Percentiles rank a stretch among this genome's conserved stretches.
Conservation (phyloP, 2,113 vertebrate genomes). For the Prochilodus magdalenae region DNA sequence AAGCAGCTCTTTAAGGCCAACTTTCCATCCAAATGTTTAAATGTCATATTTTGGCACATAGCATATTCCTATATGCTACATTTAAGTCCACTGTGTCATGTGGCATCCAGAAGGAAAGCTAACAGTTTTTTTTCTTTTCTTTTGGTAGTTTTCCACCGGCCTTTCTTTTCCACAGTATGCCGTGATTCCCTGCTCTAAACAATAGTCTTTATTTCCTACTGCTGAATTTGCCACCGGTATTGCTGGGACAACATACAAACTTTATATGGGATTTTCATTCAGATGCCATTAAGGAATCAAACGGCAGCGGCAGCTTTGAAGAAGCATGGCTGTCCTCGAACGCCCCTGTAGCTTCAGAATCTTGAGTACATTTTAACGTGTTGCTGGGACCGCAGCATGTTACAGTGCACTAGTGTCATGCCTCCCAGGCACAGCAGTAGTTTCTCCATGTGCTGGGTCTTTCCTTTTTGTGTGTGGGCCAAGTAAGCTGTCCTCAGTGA, state of each 20-base stretch:
- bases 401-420: slow-evolving; percentile 6
- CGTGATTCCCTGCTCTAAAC: not conserved
- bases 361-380: slow-evolving; percentile 21
- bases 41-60: too few relatives aligned
- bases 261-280: not conserved
- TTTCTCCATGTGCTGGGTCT: slow-evolving; percentile 53
- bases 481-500: slow-evolving; percentile 48
- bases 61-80: too few relatives aligned
- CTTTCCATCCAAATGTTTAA: too few relatives aligned
- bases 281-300: slow-evolving; percentile 3
- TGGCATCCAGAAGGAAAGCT: too few relatives aligned
- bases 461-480: slow-evolving; percentile 50
- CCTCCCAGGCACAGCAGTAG: slow-evolving; percentile 30
- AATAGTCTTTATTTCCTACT: too few relatives aligned
- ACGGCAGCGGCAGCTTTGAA: not conserved
- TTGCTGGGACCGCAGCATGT: slow-evolving; percentile 21
- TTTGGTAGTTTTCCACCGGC: too few relatives aligned
- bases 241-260: not conserved
- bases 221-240: not conserved
- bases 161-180: not conserved
- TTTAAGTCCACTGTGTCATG: too few relatives aligned
- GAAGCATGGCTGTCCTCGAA: not conserved
- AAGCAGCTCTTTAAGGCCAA: too few relatives aligned
- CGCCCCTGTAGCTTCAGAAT: not conserved
- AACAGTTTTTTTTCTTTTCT: too few relatives aligned